phyloP scores from a whole-genome alignment of 2,888 invertebrate species.

The Temnothorax unifasciatus region DNA sequence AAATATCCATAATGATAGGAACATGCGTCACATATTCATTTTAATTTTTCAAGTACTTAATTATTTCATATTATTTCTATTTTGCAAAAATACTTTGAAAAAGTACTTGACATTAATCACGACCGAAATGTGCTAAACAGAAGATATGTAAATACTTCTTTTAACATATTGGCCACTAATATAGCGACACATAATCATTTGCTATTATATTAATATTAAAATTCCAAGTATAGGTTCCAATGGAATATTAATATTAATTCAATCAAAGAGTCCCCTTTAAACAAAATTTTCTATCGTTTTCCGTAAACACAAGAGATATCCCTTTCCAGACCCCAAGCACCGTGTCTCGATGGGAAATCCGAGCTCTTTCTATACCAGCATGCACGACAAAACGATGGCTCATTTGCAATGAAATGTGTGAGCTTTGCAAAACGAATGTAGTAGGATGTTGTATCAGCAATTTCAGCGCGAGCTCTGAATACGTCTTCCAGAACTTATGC shows the following conservation, averaged over 20 bases:
- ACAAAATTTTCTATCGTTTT: constrained; percentile 10
- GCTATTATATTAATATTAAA: background rate
- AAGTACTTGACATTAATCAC: background rate
- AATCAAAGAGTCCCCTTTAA: background rate
- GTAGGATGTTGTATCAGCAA: constrained; percentile 79
- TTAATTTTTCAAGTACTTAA: background rate
- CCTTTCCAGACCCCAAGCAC: background rate
- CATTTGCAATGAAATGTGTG: constrained; percentile 75
- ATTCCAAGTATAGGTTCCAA: no score
- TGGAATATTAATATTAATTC: background rate
- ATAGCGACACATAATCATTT: background rate
- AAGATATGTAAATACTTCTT: background rate
- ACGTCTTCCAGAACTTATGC: constrained; percentile 62
- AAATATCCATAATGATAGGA: background rate
- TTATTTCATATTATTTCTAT: constrained; percentile 16
- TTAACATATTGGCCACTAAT: background rate
- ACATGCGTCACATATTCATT: background rate
- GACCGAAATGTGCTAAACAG: background rate
- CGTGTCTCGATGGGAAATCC: constrained; percentile 29
- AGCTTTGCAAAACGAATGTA: constrained; percentile 77
- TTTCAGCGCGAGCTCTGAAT: constrained; percentile 69
- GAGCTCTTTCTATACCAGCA: constrained; percentile 46
- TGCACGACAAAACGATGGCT: constrained; percentile 52
- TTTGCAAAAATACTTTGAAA: background rate
- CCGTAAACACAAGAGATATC: constrained; percentile 1